Evolutionary conservation across 2,797 vertebrate genomes (phyloP).

Genomic region (Sebastes hubbsi): DNA sequence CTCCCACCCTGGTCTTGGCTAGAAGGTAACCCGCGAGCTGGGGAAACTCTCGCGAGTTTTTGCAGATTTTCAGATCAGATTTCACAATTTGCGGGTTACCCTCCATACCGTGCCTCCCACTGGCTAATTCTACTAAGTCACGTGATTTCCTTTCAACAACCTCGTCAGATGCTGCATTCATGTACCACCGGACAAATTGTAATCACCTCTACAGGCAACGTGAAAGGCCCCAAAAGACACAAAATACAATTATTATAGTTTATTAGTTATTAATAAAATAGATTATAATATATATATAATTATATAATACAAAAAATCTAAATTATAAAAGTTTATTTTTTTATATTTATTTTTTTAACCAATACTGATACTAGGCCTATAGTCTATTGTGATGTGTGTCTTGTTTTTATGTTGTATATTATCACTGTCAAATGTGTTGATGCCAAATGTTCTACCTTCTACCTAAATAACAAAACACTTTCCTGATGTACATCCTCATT

Average conservation of each 20-base stretch:
- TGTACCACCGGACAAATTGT: rapidly evolving
- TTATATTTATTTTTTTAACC: not conserved
- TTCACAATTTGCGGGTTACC: too few species aligned
- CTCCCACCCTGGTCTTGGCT: too few species aligned
- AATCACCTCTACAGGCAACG: rapidly evolving
- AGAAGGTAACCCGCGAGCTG: too few species aligned
- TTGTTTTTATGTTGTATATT: not conserved
- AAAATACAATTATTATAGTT: not conserved
- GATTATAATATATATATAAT: too few species aligned
- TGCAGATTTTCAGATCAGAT: too few species aligned
- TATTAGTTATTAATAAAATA: too few species aligned
- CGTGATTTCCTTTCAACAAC: conserved; percentile 34
- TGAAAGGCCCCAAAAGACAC: not conserved
- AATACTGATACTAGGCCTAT: not conserved
- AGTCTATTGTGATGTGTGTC: not conserved
- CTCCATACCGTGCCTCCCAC: too few species aligned
- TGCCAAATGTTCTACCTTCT: not conserved
- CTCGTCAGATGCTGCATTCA: conserved; percentile 13
- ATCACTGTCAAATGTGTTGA: not conserved
- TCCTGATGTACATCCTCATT: not conserved
- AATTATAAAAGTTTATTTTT: not conserved
- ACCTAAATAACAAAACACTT: not conserved
- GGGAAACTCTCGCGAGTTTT: too few species aligned
- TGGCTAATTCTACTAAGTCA: conserved; percentile 7
- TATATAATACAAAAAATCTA: too few species aligned